phyloP scores from a whole-genome alignment of 2,113 vertebrate genomes.

The Saguinus midas region DNA sequence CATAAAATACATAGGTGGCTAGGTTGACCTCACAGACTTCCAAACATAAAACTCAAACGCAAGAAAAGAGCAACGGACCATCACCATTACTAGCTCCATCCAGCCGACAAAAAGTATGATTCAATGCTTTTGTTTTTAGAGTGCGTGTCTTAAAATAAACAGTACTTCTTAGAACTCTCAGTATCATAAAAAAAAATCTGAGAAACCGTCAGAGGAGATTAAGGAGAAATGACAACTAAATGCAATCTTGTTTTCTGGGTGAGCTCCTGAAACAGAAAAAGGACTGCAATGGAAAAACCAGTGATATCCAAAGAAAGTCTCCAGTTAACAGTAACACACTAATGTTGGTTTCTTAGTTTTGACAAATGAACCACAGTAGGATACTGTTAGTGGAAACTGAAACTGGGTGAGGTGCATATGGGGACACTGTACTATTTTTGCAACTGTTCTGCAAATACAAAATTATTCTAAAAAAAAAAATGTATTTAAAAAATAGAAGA shows the following conservation, averaged over 20 bases:
- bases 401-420: background rate
- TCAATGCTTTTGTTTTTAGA: background rate
- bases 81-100: background rate
- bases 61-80: background rate
- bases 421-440: background rate
- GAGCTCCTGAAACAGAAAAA: background rate
- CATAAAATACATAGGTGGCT: background rate
- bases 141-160: background rate
- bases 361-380: background rate
- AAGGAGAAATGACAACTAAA: background rate
- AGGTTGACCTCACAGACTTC: background rate
- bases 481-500: background rate
- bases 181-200: background rate
- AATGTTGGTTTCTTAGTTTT: background rate
- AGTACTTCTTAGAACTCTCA: background rate
- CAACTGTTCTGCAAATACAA: background rate
- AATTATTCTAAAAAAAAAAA: background rate
- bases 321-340: background rate
- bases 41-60: background rate
- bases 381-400: background rate
- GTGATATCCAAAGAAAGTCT: background rate
- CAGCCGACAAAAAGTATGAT: background rate
- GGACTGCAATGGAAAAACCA: background rate
- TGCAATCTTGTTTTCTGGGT: background rate
- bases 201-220: background rate